phyloP scores from a whole-genome alignment of 2,888 invertebrate genomes.

The Sinotaia quadrata region DNA sequence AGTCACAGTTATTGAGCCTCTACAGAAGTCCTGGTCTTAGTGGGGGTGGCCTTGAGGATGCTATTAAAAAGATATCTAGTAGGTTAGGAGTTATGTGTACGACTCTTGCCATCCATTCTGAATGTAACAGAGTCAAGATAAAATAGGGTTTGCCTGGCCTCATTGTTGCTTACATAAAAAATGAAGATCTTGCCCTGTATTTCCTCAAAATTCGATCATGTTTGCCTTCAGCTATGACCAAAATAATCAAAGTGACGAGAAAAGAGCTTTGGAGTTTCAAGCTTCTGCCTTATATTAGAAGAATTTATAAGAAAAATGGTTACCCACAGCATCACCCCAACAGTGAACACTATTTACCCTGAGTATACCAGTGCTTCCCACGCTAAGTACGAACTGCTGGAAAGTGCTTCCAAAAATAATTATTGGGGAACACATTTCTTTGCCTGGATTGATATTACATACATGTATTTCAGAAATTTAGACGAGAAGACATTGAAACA shows the following conservation, averaged over 20 bases:
- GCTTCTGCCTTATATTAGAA: conserved; percentile 29
- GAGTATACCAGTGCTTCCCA: conserved; percentile 43
- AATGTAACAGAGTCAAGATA: too few relatives aligned
- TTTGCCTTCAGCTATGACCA: conserved; percentile 35
- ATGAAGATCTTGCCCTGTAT: conserved; percentile 34
- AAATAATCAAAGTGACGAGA: conserved; percentile 36
- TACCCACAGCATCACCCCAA: conserved; percentile 43
- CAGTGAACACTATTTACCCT: conserved; percentile 40
- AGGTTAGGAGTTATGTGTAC: too few relatives aligned
- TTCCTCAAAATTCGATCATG: conserved; percentile 39
- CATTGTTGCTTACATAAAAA: conserved; percentile 42
- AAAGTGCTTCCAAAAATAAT: conserved; percentile 27
- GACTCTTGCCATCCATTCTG: too few relatives aligned
- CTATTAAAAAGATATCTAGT: too few relatives aligned
- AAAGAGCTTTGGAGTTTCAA: conserved; percentile 39
- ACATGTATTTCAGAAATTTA: conserved; percentile 39
- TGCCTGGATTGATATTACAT: conserved; percentile 44
- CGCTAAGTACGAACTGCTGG: conserved; percentile 44
- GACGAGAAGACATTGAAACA: conserved; percentile 89
- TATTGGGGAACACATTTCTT: conserved; percentile 39
- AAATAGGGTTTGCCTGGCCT: too few relatives aligned
- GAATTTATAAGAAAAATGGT: conserved; percentile 34
- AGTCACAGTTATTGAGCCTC: too few relatives aligned
- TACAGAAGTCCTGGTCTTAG: too few relatives aligned
- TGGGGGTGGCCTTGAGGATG: too few relatives aligned